phyloP scores from a whole-genome alignment of 2,888 invertebrate species.

The Chloromyia formosa region DNA sequence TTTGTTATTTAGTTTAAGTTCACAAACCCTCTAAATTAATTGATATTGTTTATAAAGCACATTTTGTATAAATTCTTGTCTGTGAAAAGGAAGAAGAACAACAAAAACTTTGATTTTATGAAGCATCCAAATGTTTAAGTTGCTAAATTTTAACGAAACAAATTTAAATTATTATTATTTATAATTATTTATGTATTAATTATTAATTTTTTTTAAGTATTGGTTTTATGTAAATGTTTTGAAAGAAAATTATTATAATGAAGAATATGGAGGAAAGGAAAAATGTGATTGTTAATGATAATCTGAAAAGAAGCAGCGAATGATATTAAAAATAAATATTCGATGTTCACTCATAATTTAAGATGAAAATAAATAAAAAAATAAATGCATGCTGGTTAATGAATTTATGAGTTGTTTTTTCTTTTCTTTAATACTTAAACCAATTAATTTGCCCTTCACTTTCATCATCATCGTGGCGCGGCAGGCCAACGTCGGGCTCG shows the following conservation, averaged over 20 bases:
- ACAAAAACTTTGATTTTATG: conserved; percentile 11
- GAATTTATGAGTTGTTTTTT: not conserved
- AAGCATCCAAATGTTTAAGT: not conserved
- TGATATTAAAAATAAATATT: not conserved
- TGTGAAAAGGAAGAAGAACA: no score
- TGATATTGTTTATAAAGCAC: not conserved
- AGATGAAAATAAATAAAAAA: conserved; percentile 5
- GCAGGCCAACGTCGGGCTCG: no score
- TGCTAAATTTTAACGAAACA: conserved; percentile 12
- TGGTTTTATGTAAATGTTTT: not conserved
- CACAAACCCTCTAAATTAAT: no score
- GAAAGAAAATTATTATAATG: not conserved
- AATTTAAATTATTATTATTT: conserved; percentile 21
- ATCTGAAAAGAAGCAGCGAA: not conserved
- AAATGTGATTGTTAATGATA: not conserved
- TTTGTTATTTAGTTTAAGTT: no score
- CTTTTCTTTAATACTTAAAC: not conserved
- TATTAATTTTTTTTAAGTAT: not conserved
- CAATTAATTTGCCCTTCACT: no score
- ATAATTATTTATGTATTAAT: conserved; percentile 4
- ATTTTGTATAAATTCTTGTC: not conserved
- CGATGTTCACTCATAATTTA: not conserved
- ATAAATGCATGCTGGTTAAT: conserved; percentile 9
- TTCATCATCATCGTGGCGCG: no score
- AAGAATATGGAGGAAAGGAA: not conserved